These are phyloP conservation scores for Pseudochromis fuscus DNA, from an alignment of 2,797 vertebrate species.

Conservation along the genomic window DNA sequence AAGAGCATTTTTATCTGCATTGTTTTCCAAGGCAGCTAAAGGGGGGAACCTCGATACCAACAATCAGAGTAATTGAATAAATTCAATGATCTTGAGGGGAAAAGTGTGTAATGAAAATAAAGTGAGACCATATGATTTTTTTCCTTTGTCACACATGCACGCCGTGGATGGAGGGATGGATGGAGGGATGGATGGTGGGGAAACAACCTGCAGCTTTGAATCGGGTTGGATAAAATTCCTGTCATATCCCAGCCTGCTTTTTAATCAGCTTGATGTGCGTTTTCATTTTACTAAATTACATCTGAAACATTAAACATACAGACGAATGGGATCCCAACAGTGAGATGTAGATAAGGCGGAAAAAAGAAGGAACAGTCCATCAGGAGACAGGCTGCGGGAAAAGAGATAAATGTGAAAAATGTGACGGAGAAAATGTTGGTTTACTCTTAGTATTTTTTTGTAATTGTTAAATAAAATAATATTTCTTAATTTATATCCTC, in stretches of 20 bases:
- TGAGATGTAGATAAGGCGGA: constrained; percentile 8
- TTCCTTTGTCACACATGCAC: constrained; percentile 16
- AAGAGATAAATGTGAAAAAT: too few relatives aligned
- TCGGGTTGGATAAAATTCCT: constrained; percentile 54
- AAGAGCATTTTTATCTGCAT: constrained; percentile 82
- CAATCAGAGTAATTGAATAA: constrained; percentile 85
- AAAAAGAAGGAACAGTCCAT: constrained; percentile 40
- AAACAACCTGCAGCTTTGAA: constrained; percentile 4
- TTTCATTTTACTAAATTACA: constrained; percentile 80
- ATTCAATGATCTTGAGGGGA: constrained; percentile 80
- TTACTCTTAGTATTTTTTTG: too few relatives aligned
- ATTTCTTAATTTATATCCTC: not conserved
- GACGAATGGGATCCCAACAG: constrained; percentile 35
- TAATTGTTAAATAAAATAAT: not conserved
- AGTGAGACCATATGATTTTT: constrained; percentile 69
- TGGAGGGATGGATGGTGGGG: constrained; percentile 28
- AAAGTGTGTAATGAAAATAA: constrained; percentile 83
- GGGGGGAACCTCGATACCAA: constrained; percentile 75
- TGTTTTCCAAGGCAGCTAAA: constrained; percentile 77
- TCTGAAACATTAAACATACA: constrained; percentile 58
- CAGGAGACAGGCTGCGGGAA: too few relatives aligned
- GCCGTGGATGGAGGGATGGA: constrained; percentile 15
- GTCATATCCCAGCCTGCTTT: constrained; percentile 65
- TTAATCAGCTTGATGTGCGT: constrained; percentile 81
- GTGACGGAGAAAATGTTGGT: too few relatives aligned